Base-by-base conservation (phyloP, 2,888 invertebrate species). In the Chymomyza procnemis region DNA sequence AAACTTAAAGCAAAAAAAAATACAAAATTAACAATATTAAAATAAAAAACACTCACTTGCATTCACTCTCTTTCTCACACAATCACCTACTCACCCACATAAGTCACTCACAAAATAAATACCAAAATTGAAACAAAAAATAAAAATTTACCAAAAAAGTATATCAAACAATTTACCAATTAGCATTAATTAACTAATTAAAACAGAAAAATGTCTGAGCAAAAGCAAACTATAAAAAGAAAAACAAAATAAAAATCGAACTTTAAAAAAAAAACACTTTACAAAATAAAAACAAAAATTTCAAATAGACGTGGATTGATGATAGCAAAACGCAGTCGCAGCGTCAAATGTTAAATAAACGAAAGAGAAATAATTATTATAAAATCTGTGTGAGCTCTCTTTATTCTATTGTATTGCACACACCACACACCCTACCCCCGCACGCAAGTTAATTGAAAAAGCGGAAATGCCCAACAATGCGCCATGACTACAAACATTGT, bases 81-180 rank as follows among this genome's bases (percentile, higher is more conserved):
- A 55, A 22, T 8, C 16, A 34, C 18, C 30, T 52, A 61, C 55
- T 50, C 34, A 62, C 56, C 61, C 9, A 54, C 58, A 61, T 5
- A n/a, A n/a, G n/a, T 56, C 50, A 62, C 30, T 41, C 66, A 21
- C 16, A 21, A 54, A 54, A 22, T 54, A 14, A n/a, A 14, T 54
- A 21, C 9, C 18, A 75, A n/a, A n/a, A n/a, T n/a, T n/a, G n/a
- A n/a, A 71, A 66, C 26, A 26, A 26, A 26, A 26, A 26, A 26
- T 6, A 26, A 4, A n/a, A n/a, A n/a, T n/a, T n/a, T 26, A 26
- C 26, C 26, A 26, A 3, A 26, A 71, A 70, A 64, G 69, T 74
- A 85, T 74, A 69, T 57, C 69, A 75, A 76, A 73, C 67, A 85
- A 82, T 82, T 81, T 85, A 82, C 70, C 80, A 85, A 76, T 82